phyloP scores from a whole-genome alignment of 2,113 vertebrate species.

The Python bivittatus region DNA sequence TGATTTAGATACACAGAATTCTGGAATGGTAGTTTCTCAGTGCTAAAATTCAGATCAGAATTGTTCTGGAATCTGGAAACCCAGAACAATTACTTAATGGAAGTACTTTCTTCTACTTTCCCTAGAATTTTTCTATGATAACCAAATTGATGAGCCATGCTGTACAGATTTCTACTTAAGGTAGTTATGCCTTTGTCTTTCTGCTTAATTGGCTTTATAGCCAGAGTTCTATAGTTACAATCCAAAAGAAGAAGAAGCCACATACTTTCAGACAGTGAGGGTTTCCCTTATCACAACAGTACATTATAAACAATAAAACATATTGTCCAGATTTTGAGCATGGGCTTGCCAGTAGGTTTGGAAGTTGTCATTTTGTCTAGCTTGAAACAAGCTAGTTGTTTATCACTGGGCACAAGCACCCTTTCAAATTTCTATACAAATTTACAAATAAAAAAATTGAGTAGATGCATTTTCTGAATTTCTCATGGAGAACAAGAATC shows the following conservation, averaged over 20 bases:
- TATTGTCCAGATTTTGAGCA: background rate
- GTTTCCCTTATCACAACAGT: background rate
- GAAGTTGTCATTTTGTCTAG: background rate
- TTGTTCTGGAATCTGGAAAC: background rate
- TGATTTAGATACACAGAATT: background rate
- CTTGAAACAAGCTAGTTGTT: background rate
- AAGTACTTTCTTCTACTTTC: background rate
- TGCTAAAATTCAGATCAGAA: background rate
- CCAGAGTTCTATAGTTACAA: background rate
- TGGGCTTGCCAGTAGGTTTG: background rate
- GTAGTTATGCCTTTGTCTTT: background rate
- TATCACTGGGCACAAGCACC: background rate
- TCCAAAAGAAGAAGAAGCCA: background rate
- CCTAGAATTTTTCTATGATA: background rate
- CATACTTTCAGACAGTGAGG: background rate
- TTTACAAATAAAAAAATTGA: background rate
- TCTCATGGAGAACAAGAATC: background rate
- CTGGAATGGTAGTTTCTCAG: background rate
- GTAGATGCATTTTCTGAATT: too few relatives aligned
- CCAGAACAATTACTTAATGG: background rate
- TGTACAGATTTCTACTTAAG: background rate
- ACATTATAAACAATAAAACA: background rate
- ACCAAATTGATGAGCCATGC: background rate
- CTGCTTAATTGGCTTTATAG: background rate
- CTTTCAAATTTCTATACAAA: background rate